A percentile compares a stretch with the other conserved stretches of the same genome.
Conservation (phyloP, 1,140 invertebrate species). For the Drosophila oshimai region DNA sequence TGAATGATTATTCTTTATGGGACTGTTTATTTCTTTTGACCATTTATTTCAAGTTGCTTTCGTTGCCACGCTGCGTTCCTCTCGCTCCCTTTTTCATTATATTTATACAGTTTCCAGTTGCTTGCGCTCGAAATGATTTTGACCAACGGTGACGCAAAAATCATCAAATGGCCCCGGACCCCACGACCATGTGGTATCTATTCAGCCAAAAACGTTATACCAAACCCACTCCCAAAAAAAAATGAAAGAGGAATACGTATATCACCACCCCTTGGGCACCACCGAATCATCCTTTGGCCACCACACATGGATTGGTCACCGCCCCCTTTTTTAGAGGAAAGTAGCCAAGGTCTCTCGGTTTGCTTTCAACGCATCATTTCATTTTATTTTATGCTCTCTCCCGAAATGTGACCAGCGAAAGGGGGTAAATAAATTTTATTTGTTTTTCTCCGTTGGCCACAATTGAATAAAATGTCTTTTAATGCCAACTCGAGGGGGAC, state of each 20-base stretch:
- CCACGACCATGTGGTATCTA: slow-evolving; percentile 47
- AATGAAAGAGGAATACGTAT: background rate
- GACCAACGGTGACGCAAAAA: slow-evolving; percentile 80
- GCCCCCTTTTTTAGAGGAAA: slow-evolving; percentile 22
- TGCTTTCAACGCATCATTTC: slow-evolving; percentile 75
- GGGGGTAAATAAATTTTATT: slow-evolving; percentile 74
- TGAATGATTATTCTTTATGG: slow-evolving; percentile 83
- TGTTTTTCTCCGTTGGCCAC: slow-evolving; percentile 61
- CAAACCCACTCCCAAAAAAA: slow-evolving; percentile 7
- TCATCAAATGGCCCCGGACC: slow-evolving; percentile 64
- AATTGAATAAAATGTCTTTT: slow-evolving; percentile 80
- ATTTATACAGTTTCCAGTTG: slow-evolving; percentile 81
- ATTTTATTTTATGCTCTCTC: slow-evolving; percentile 75
- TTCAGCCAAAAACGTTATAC: slow-evolving; percentile 68
- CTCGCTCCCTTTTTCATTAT: slow-evolving; percentile 60
- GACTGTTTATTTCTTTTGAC: slow-evolving; percentile 83
- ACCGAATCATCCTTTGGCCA: slow-evolving; percentile 18
- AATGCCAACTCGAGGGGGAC: slow-evolving; percentile 31
- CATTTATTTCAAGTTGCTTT: slow-evolving; percentile 82
- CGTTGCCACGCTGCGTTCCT: slow-evolving; percentile 24
- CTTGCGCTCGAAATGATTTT: slow-evolving; percentile 79
- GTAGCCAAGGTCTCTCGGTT: slow-evolving; percentile 55
- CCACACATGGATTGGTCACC: slow-evolving; percentile 53
- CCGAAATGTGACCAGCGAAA: slow-evolving; percentile 59
- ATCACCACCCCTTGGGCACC: background rate